phyloP scores from a whole-genome alignment of 1,140 invertebrate species.

The Formica selysi region DNA sequence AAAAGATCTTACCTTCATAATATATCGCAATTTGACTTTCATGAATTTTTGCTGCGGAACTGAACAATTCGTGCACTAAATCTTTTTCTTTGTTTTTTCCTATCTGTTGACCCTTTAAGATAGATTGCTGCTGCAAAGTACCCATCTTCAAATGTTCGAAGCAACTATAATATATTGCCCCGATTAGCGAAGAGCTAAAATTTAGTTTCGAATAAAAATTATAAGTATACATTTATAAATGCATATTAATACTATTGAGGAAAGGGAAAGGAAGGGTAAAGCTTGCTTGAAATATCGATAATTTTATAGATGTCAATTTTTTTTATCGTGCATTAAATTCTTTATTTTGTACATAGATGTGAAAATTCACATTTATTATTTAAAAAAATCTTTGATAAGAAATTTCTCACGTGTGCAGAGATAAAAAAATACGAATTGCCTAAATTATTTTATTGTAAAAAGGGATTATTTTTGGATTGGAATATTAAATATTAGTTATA shows the following conservation, averaged over 20 bases:
- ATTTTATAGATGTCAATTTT: neutral
- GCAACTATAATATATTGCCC: neutral
- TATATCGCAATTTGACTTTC: slow-evolving; percentile 87
- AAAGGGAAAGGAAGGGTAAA: neutral
- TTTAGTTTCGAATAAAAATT: slow-evolving; percentile 8
- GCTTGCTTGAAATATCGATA: neutral
- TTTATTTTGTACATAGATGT: neutral
- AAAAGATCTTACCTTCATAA: slow-evolving; percentile 84
- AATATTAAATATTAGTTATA: neutral
- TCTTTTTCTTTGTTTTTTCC: slow-evolving; percentile 82
- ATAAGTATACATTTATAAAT: neutral
- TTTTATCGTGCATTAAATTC: neutral
- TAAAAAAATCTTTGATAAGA: too few species aligned
- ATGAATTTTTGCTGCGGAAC: slow-evolving; percentile 78
- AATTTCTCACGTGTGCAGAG: too few species aligned
- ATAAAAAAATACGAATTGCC: neutral
- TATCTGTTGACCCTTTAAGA: slow-evolving; percentile 87
- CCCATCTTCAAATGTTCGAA: slow-evolving; percentile 87
- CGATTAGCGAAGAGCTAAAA: slow-evolving; percentile 9
- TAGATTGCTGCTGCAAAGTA: slow-evolving; percentile 89
- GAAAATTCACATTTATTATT: neutral
- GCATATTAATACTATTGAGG: neutral
- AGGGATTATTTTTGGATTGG: neutral
- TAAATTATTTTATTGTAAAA: neutral
- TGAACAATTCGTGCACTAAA: slow-evolving; percentile 87